Percentiles rank a stretch among this genome's conserved stretches.
Evolutionary conservation across 2,113 vertebrate genomes (phyloP).

Genomic region (Chunga burmeisteri): DNA sequence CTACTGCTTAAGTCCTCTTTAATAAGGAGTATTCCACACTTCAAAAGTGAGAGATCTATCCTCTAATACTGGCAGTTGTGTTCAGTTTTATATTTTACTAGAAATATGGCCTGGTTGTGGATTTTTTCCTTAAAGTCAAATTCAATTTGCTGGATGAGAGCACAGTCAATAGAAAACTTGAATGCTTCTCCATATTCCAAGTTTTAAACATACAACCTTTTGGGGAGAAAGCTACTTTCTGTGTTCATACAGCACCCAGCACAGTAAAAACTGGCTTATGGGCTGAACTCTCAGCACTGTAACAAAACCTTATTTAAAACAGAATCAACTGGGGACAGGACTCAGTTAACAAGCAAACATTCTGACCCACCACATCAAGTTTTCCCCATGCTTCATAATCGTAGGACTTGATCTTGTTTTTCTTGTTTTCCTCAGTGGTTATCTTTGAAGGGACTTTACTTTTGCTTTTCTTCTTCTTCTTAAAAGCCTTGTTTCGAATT

Average conservation of each 20-base stretch:
- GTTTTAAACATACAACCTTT: background rate
- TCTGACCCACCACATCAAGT: constrained; percentile 88
- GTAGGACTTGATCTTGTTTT: constrained; percentile 83
- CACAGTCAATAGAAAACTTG: background rate
- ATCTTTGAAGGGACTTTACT: constrained; percentile 70
- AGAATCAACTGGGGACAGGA: background rate
- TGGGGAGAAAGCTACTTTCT: background rate
- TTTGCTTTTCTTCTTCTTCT: constrained; percentile 84
- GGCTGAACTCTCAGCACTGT: background rate
- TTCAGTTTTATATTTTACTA: background rate
- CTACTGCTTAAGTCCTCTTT: background rate
- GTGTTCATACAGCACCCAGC: background rate
- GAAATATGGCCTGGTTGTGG: background rate
- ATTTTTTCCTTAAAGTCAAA: background rate
- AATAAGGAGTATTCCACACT: background rate
- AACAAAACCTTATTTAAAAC: background rate
- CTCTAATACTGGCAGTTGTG: background rate
- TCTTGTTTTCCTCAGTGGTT: constrained; percentile 75
- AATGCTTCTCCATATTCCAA: background rate
- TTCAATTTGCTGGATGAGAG: background rate
- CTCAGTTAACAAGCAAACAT: background rate
- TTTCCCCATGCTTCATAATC: constrained; percentile 95
- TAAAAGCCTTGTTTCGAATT: constrained; percentile 89
- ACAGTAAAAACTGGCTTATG: background rate
- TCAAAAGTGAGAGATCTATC: background rate